phyloP scores from a whole-genome alignment of 2,888 invertebrate species.

The Agapostemon virescens region DNA sequence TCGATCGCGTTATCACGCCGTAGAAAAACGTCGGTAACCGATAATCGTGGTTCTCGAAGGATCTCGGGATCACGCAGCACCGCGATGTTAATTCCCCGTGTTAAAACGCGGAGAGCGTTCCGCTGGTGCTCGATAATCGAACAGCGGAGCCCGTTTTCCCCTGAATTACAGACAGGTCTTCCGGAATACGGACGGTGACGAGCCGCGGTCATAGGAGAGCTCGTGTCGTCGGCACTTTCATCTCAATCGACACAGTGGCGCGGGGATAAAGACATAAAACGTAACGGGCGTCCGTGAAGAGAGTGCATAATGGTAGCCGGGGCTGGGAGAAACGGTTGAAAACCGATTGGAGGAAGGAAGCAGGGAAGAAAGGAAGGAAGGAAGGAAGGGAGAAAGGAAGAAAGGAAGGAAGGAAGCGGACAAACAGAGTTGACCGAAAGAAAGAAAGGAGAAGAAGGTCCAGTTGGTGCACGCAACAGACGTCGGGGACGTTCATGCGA shows the following conservation, averaged over 20 bases:
- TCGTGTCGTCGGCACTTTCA: constrained; percentile 66
- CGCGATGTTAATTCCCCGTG: constrained; percentile 22
- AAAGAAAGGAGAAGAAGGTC: constrained; percentile 18
- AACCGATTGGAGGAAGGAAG: constrained; percentile 34
- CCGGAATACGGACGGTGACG: constrained; percentile 45
- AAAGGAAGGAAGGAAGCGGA: constrained; percentile 1
- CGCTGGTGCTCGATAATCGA: constrained; percentile 42
- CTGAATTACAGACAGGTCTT: constrained; percentile 54
- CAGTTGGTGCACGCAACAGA: constrained; percentile 53
- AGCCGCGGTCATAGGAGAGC: constrained; percentile 42
- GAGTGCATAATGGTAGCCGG: constrained; percentile 67
- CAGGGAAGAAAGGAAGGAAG: constrained; percentile 14
- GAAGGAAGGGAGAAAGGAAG: constrained; percentile 1
- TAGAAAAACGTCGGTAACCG: constrained; percentile 8
- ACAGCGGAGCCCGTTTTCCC: constrained; percentile 31
- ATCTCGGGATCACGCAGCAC: neutral
- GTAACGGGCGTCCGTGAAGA: constrained; percentile 72
- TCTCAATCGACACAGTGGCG: constrained; percentile 67
- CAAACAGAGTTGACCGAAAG: neutral
- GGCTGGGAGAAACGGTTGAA: constrained; percentile 48
- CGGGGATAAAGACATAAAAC: constrained; percentile 77
- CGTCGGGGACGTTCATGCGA: constrained; percentile 38
- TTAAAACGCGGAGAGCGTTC: constrained; percentile 37
- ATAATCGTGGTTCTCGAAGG: neutral
- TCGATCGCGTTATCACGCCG: no score